These are phyloP conservation scores for Ptychodera flava DNA, from an alignment of 35 echinoderm and acorn worm genomes.

Conservation along the genomic window DNA sequence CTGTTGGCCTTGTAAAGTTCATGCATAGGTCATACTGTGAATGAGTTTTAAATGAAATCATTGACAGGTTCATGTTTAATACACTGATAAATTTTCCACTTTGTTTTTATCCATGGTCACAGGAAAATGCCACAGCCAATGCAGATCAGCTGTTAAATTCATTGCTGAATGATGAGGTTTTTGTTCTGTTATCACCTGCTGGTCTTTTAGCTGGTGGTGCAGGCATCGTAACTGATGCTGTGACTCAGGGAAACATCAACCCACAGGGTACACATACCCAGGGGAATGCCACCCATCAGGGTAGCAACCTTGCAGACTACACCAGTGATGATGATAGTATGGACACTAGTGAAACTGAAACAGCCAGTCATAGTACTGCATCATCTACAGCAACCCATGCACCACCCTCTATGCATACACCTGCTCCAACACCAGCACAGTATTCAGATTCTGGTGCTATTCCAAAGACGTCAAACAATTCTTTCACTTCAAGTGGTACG, in stretches of 20 bases:
- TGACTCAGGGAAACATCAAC: background rate
- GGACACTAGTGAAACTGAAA: background rate
- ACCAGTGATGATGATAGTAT: background rate
- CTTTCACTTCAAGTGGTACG: background rate
- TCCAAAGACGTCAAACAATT: background rate
- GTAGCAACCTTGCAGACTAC: no score
- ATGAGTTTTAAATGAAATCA: no score
- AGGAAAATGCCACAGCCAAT: background rate
- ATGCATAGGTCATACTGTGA: no score
- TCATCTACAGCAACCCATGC: background rate
- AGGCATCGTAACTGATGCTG: background rate
- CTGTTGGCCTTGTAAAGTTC: no score
- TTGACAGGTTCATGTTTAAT: no score
- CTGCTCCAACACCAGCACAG: background rate
- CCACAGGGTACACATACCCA: background rate
- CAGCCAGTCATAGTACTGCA: background rate
- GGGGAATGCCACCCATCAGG: background rate
- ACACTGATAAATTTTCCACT: no score
- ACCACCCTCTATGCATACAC: background rate
- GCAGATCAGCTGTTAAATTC: background rate
- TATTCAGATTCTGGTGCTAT: background rate
- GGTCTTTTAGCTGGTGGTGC: background rate
- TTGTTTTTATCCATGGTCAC: no score
- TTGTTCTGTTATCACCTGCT: background rate
- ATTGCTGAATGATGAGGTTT: background rate